Evolutionary conservation across 2,113 vertebrate genomes (phyloP).

Genomic region (Anolis sagrei): DNA sequence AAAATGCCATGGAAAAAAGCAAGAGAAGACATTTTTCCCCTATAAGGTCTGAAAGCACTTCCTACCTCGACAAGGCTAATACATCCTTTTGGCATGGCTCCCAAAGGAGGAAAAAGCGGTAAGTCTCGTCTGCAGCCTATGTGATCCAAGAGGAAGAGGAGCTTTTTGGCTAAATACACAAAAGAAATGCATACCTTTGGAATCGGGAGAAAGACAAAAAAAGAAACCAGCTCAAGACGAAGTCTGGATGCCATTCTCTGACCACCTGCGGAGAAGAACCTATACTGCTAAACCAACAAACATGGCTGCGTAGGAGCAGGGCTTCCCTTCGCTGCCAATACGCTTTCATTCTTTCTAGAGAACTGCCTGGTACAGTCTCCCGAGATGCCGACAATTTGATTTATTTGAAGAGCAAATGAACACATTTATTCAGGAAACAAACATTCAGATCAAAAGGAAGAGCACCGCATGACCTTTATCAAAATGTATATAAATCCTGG

Average conservation of each 20-base stretch:
- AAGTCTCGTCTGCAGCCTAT: constrained; percentile 2
- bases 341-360: background rate
- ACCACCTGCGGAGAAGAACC: background rate
- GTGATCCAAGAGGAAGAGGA: constrained; percentile 35
- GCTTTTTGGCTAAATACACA: constrained; percentile 13
- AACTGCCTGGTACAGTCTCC: background rate
- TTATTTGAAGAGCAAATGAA: constrained; percentile 31
- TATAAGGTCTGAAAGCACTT: constrained; percentile 10
- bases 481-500: constrained; percentile 26
- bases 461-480: constrained; percentile 13
- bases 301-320: background rate
- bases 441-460: constrained; percentile 42
- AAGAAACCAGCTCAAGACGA: background rate
- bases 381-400: background rate
- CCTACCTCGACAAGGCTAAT: constrained; percentile 36
- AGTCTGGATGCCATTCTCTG: constrained; percentile 19
- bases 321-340: background rate
- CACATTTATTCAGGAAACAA: constrained; percentile 16
- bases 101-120: constrained; percentile 28
- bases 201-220: constrained; percentile 13
- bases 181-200: constrained; percentile 25
- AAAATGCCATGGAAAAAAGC: background rate
- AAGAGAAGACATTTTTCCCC: constrained; percentile 34
- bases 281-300: constrained; percentile 33
- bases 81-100: constrained; percentile 29